These are phyloP conservation scores for Molossus molossus DNA, from an alignment of 2,797 vertebrate genomes.

Conservation along the genomic window DNA sequence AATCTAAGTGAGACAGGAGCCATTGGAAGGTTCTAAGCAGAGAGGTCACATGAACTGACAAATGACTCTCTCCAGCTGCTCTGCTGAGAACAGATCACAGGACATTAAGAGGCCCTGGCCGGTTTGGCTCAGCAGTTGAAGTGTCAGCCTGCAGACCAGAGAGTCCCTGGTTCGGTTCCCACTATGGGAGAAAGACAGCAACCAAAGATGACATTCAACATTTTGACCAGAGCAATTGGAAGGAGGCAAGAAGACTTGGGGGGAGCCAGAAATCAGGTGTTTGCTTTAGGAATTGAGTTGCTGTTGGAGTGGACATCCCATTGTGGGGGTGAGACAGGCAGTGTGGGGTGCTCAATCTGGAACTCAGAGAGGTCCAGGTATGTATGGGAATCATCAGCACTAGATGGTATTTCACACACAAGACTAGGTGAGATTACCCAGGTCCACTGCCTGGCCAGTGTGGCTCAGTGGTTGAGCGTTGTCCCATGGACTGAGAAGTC, in stretches of 20 bases:
- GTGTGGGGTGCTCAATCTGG: neutral
- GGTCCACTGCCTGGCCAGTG: neutral
- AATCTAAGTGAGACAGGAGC: neutral
- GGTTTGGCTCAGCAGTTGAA: too few species aligned
- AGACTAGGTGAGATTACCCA: neutral
- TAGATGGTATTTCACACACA: neutral
- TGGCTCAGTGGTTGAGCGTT: too few species aligned
- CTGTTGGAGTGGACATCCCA: neutral
- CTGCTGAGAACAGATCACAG: neutral
- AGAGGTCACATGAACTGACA: neutral
- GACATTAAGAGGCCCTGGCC: neutral
- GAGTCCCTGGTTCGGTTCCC: too few species aligned
- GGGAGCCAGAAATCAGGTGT: neutral
- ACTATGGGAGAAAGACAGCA: neutral
- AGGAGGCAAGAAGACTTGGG: neutral
- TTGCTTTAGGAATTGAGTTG: neutral
- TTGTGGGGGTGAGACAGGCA: neutral
- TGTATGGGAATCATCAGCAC: neutral
- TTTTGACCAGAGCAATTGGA: neutral
- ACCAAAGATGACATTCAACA: neutral
- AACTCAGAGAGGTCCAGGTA: neutral
- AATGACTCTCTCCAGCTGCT: neutral
- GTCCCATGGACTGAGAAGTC: too few species aligned
- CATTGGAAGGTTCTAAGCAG: neutral
- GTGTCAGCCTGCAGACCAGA: too few species aligned